These are phyloP conservation scores for Ryuthela nishihirai DNA, from an alignment of 2,888 invertebrate species.

Conservation along the genomic window DNA sequence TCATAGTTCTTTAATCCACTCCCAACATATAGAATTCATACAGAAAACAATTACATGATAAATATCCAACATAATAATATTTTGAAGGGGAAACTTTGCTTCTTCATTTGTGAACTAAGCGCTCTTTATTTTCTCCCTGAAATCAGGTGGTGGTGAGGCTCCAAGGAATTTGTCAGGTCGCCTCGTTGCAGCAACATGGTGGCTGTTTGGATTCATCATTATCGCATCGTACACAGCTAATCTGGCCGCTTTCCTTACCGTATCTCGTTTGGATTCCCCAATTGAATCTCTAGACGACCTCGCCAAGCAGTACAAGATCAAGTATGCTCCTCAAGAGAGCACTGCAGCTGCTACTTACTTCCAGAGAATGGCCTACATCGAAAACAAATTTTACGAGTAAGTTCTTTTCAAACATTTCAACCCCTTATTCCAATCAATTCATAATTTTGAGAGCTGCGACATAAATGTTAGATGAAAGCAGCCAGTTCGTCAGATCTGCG, in stretches of 20 bases:
- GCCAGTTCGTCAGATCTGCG: too few relatives aligned
- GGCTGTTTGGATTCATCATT: slow-evolving; percentile 98
- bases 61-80: too few relatives aligned
- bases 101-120: too few relatives aligned
- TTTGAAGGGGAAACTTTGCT: too few relatives aligned
- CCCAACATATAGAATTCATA: too few relatives aligned
- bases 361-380: slow-evolving; percentile 91
- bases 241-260: slow-evolving; percentile 91
- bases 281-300: slow-evolving; percentile 91
- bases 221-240: slow-evolving; percentile 99
- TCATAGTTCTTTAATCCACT: too few relatives aligned
- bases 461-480: too few relatives aligned
- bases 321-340: slow-evolving; percentile 86
- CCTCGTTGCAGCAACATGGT: slow-evolving; percentile 95
- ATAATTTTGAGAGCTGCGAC: too few relatives aligned
- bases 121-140: too few relatives aligned
- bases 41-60: not conserved
- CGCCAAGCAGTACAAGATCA: slow-evolving; percentile 91
- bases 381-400: slow-evolving; percentile 89
- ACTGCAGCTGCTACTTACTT: slow-evolving; percentile 92
- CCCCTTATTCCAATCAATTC: too few relatives aligned
- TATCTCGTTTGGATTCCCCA: slow-evolving; percentile 82
- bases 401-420: too few relatives aligned
- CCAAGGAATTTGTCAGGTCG: slow-evolving; percentile 94
- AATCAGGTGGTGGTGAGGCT: slow-evolving; percentile 86